Base-by-base conservation (phyloP, 2,888 invertebrate species). In the Gari tellinella region DNA sequence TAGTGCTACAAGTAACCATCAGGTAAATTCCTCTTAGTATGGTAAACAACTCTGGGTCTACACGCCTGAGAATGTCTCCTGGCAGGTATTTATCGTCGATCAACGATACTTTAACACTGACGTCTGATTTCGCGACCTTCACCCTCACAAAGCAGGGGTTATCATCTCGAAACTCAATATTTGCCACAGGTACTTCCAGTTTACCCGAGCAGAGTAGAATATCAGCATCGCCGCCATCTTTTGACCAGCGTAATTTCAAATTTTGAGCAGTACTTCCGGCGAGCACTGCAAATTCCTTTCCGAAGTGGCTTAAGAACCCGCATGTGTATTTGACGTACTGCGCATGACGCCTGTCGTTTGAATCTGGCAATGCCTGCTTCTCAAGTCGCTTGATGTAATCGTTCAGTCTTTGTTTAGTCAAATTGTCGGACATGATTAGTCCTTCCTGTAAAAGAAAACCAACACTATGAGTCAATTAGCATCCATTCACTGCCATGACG, bases 181-280 rank as follows among this genome's bases (percentile, higher is more conserved):
- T 48, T 0, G 55, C 65, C 5, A 62, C 56, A 0, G 82, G 82
- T 31, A 83, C 69, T 21, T 62, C 25, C 14, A 74, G 48, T 40
- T 45, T 65, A 10, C 70, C 76, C 8, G 79, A 80, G 15, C 76
- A 64, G 1, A 80, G 17, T 0, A 83, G 37, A 31, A 80, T 76
- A 55, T 83, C 81, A 15, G 66, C 75, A 41, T 83, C 82, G 0
- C 82, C 78, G 25, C 70, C 68, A 31, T 81, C 61, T 37, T 72
- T 62, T 0, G 62, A 49, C n/a, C 57, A 55, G 15, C 79, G 64
- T 5, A 83, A 53, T 40, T 77, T 72, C 3, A 70, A 61, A 14
- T 62, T 31, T 46, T 81, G 79, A 14, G 56, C 67, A 2, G 79
- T 81, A 43, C 82, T 83, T 17, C 80, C 82, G 2, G 75, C 76